These are phyloP conservation scores for Cephus pulcher DNA, from an alignment of 2,888 invertebrate species.

Conservation along the genomic window DNA sequence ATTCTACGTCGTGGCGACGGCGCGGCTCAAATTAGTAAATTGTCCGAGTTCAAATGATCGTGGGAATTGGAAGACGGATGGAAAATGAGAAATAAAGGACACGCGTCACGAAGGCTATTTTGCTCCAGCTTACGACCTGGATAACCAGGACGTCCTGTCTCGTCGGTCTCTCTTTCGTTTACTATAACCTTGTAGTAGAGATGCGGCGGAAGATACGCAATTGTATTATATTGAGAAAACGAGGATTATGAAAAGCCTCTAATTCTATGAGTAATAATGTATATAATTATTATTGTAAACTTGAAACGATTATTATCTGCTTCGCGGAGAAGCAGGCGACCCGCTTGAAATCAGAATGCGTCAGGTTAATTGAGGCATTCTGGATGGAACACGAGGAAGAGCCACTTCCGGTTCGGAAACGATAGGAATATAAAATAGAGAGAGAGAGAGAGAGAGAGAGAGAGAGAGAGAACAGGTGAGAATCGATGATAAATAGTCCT, in stretches of 20 bases:
- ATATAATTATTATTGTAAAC: conserved; percentile 60
- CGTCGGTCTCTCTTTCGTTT: background rate
- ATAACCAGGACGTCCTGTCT: background rate
- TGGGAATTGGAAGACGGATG: conserved; percentile 4
- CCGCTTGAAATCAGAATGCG: background rate
- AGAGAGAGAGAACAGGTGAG: conserved; percentile 18
- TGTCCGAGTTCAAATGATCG: background rate
- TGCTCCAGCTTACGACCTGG: background rate
- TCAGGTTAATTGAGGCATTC: background rate
- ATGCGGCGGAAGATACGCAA: conserved; percentile 5
- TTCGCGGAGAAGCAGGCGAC: background rate
- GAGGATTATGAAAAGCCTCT: conserved; percentile 40
- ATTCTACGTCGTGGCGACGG: no score
- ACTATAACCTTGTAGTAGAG: background rate
- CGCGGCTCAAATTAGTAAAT: background rate
- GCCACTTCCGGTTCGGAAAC: background rate
- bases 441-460: conserved; percentile 28
- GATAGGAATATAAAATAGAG: conserved; percentile 8
- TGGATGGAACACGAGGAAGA: background rate
- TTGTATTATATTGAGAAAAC: conserved; percentile 57
- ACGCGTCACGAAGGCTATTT: background rate
- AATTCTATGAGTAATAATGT: conserved; percentile 59
- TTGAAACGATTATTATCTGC: conserved; percentile 35
- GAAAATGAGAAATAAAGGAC: conserved; percentile 11
- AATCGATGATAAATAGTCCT: background rate